Evolutionary conservation across 2,888 invertebrate genomes (phyloP).

Genomic region (Lithosia quadra): DNA sequence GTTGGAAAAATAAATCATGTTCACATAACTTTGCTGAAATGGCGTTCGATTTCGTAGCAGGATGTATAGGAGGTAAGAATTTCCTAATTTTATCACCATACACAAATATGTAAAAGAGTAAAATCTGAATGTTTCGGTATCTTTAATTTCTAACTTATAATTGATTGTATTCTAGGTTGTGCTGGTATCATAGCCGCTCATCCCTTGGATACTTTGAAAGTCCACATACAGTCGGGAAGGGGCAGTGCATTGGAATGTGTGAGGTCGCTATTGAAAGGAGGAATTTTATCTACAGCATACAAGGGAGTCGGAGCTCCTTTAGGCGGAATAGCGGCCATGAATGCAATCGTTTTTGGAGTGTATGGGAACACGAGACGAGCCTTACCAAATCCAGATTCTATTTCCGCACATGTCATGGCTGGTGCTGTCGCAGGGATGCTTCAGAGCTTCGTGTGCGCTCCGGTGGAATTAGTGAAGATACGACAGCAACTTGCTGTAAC

Average conservation of each 20-base stretch:
- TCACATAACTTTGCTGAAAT: conserved; percentile 70
- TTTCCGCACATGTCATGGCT: conserved; percentile 90
- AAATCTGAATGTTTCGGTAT: too few species aligned
- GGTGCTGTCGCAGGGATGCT: conserved; percentile 93
- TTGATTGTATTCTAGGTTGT: conserved; percentile 88
- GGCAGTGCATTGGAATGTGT: conserved; percentile 93
- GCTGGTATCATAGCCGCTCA: conserved; percentile 97
- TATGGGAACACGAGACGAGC: conserved; percentile 93
- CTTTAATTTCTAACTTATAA: neutral
- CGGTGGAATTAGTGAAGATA: conserved; percentile 97
- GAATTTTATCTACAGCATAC: conserved; percentile 93
- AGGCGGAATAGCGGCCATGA: conserved; percentile 95
- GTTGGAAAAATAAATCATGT: neutral
- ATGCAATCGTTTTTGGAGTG: conserved; percentile 97
- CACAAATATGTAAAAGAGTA: too few species aligned
- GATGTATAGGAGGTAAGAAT: conserved; percentile 93
- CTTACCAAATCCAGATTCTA: conserved; percentile 88
- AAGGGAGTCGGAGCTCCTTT: conserved; percentile 96
- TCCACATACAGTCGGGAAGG: conserved; percentile 92
- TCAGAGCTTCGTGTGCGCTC: conserved; percentile 94
- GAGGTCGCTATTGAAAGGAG: conserved; percentile 90
- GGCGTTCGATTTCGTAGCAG: conserved; percentile 94
- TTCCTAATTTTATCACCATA: neutral
- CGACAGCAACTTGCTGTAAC: conserved; percentile 91
- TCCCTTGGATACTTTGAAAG: conserved; percentile 97